Percentiles rank a stretch among this genome's conserved stretches.
Evolutionary conservation across 2,888 invertebrate genomes (phyloP).

Genomic region (Busseola fusca): DNA sequence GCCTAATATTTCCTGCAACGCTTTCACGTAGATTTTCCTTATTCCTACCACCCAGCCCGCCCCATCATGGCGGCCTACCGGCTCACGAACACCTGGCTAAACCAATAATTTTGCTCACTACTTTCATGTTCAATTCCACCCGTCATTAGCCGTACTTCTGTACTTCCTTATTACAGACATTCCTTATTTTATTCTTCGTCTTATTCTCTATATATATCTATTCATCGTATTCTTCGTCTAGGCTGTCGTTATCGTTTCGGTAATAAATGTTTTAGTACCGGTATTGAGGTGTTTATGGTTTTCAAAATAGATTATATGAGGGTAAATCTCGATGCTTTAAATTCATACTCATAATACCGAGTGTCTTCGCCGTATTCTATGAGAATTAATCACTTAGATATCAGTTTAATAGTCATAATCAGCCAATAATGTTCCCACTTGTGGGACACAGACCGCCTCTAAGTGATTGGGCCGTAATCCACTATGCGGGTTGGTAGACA

Average conservation of each 20-base stretch:
- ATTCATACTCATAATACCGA: too few species aligned
- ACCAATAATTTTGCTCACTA: constrained; percentile 76
- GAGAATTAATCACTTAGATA: background rate
- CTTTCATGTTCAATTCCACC: constrained; percentile 69
- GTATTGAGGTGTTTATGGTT: background rate
- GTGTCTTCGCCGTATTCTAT: background rate
- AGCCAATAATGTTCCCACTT: too few species aligned
- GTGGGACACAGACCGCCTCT: too few species aligned
- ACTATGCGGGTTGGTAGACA: too few species aligned
- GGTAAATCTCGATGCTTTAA: background rate
- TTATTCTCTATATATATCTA: too few species aligned
- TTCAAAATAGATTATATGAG: background rate
- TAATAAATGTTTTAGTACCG: constrained; percentile 22
- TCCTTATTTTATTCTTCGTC: too few species aligned
- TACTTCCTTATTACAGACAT: constrained; percentile 64
- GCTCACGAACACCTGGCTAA: constrained; percentile 70
- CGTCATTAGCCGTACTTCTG: constrained; percentile 66
- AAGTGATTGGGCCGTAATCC: too few species aligned
- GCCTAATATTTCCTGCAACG: constrained; percentile 6
- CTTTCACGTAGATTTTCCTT: constrained; percentile 7
- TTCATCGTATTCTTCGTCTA: too few species aligned
- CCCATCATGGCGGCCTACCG: constrained; percentile 55
- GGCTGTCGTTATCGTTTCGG: constrained; percentile 21
- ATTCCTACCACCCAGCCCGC: background rate
- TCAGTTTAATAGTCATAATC: too few species aligned